Base-by-base conservation (phyloP, 2,888 invertebrate species). In the Noctua pronuba region DNA sequence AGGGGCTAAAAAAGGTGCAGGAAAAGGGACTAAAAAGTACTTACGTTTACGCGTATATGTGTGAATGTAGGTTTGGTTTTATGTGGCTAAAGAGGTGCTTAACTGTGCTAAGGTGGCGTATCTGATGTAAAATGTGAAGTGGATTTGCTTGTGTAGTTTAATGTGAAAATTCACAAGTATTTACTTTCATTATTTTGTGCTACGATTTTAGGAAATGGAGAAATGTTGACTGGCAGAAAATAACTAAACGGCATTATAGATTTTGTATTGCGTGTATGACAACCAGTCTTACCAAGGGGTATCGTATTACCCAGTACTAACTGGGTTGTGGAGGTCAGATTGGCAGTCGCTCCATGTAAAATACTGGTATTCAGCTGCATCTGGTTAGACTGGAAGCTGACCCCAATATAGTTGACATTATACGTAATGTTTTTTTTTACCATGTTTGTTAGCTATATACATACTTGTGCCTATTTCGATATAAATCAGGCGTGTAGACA, bases 1-100 rank as follows among this genome's bases (percentile, higher is more conserved):
- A 71, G 60, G 68, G 46, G 11, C 46, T 66, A 41, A 31, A 79
- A 79, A 73, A 58, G 24, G 60, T 35, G 16, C 21, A 24, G 31
- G 21, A 79, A 79, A 73, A 58, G 24, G 66, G 62, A 21, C 31
- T 65, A 35, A 31, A 70, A 70, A 60, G 41, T 71, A 74, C 28
- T 65, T 68, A n/a, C 13, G 38, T 31, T 65, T 64, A 66, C 1
- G 21, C 13, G 41, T 52, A n/a, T 46, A 35, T 65, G 10, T 38
- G 38, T 55, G 28, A 31, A 11, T 52, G 24, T n/a, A 24, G 24
- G 49, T 49, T 67, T 44, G 62, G 28, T 65, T 71, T 73, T 68
- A 73, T 31, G 52, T n/a, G 44, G 46, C 7, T 38, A 18, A 64
- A 80, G 41, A 16, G 69, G 35, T 28, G 60, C 58, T 69, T 46